phyloP scores from a whole-genome alignment of 2,113 vertebrate genomes.

The Oryzias woworae region DNA sequence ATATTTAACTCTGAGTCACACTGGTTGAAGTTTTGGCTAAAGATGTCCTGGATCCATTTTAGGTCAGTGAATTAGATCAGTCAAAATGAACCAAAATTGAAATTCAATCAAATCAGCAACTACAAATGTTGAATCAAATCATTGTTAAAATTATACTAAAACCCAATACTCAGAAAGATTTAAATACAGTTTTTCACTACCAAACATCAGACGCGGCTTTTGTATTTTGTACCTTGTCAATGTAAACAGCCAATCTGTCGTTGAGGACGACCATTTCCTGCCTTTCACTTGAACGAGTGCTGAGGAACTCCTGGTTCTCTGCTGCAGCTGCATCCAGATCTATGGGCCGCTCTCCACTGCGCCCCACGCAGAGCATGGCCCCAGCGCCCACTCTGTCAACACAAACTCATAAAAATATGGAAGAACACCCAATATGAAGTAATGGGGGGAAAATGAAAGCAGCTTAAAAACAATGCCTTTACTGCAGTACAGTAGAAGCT shows the following conservation, averaged over 20 bases:
- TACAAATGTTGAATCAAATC: too few relatives aligned
- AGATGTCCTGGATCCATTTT: too few relatives aligned
- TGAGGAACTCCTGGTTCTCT: slow-evolving; percentile 74
- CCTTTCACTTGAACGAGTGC: slow-evolving; percentile 65
- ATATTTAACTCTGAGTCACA: too few relatives aligned
- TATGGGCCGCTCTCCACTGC: slow-evolving; percentile 47
- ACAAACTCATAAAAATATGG: neutral
- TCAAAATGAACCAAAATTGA: too few relatives aligned
- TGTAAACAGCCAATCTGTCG: slow-evolving; percentile 75
- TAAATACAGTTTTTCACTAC: neutral
- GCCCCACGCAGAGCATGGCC: slow-evolving; percentile 61
- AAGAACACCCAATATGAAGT: neutral
- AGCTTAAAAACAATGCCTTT: neutral
- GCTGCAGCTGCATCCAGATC: slow-evolving; percentile 71
- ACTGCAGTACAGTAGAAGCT: too few relatives aligned
- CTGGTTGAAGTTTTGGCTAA: too few relatives aligned
- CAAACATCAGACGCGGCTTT: neutral
- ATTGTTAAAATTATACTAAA: too few relatives aligned
- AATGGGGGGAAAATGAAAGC: too few relatives aligned
- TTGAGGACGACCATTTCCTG: slow-evolving; percentile 74
- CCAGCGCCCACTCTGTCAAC: slow-evolving; percentile 57
- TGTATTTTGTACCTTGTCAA: slow-evolving; percentile 62
- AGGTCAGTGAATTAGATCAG: too few relatives aligned
- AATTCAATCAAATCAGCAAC: too few relatives aligned
- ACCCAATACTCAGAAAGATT: neutral